Conservation (phyloP, 2,888 invertebrate genomes). For the Habroteleia sp. region DNA sequence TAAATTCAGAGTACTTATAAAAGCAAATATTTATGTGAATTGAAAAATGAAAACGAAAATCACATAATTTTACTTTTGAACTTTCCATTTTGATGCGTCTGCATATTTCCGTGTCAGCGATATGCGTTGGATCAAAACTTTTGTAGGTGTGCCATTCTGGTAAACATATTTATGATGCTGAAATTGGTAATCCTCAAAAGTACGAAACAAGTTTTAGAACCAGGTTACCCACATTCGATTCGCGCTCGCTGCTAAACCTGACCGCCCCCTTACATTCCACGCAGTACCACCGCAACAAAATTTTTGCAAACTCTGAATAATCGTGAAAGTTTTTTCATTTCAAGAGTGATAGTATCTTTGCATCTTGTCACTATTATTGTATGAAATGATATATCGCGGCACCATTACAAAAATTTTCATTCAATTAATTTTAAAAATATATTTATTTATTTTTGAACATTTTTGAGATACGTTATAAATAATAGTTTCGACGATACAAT, state of each 20-base stretch:
- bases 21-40: slow-evolving; percentile 1
- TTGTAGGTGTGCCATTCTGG: slow-evolving; percentile 45
- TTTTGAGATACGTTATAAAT: slow-evolving; percentile 3
- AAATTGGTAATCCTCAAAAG: slow-evolving; percentile 66
- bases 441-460: slow-evolving; percentile 5
- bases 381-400: slow-evolving; percentile 16
- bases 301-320: slow-evolving; percentile 41
- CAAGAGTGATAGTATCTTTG: slow-evolving; percentile 22
- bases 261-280: slow-evolving; percentile 55
- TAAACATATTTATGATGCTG: slow-evolving; percentile 45
- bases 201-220: slow-evolving; percentile 77
- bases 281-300: slow-evolving; percentile 36
- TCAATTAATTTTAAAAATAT: slow-evolving; percentile 9
- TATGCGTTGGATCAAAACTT: slow-evolving; percentile 13
- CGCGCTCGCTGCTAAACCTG: slow-evolving; percentile 26
- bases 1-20: too few relatives aligned
- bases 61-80: slow-evolving; percentile 33
- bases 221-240: slow-evolving; percentile 77
- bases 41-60: slow-evolving; percentile 19
- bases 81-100: slow-evolving; percentile 27
- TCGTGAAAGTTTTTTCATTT: slow-evolving; percentile 22
- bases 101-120: slow-evolving; percentile 34
- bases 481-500: slow-evolving; percentile 8
- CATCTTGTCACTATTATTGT: slow-evolving; percentile 34
- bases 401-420: slow-evolving; percentile 21